A percentile compares a stretch with the other conserved stretches of the same genome.
Conservation (phyloP, 2,113 vertebrate species). For the Prietella phreatophila region DNA sequence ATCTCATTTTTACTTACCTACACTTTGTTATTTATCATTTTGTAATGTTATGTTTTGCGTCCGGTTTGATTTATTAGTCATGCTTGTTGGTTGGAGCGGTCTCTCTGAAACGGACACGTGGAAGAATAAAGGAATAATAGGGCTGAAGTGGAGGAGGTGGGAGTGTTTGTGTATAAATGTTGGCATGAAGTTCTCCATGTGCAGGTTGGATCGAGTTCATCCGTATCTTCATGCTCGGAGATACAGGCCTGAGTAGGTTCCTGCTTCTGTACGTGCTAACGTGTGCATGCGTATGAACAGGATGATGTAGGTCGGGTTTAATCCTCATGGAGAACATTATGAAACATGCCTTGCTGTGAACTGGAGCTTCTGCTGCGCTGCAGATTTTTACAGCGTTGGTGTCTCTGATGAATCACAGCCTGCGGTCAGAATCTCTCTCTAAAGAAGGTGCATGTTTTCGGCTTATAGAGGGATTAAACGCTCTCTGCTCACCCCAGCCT, state of each 20-base stretch:
- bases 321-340: not conserved
- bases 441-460: conserved; percentile 11
- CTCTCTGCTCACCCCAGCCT: conserved; percentile 7
- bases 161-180: not conserved
- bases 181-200: too few relatives aligned
- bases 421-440: not conserved
- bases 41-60: not conserved
- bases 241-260: not conserved
- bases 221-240: not conserved
- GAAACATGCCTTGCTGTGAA: not conserved
- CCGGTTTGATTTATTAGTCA: not conserved
- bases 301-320: not conserved
- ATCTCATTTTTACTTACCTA: not conserved
- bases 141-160: not conserved
- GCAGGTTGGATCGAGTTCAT: not conserved
- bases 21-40: not conserved
- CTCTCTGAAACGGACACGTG: not conserved
- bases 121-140: not conserved
- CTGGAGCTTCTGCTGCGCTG: not conserved
- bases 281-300: not conserved
- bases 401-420: not conserved
- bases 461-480: conserved; percentile 35
- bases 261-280: not conserved
- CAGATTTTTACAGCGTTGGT: not conserved
- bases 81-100: not conserved